Evolutionary conservation across 2,113 vertebrate species (phyloP), one percentile per base, ranked within the genome.

Genomic region (Gorsachius goisagi): DNA sequence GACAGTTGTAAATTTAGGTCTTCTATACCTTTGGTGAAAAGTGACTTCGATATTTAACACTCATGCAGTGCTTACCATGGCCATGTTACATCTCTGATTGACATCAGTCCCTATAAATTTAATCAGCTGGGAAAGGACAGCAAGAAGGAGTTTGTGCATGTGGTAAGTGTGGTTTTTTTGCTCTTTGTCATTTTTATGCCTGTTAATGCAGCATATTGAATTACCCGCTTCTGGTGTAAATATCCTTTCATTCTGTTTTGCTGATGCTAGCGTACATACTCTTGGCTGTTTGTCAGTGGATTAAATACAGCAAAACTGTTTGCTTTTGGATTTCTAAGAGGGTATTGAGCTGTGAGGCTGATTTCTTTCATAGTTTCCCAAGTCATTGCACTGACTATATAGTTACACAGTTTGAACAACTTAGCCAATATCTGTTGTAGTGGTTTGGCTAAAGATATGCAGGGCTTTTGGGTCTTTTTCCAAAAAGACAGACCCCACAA

Each of bases 51-150:
- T 93, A 89, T 91, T 82, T 77, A 73, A 96, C 79, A 90, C 87
- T 98, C 86, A 89, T 93, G 62, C 97, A 99, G 99, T 95, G 99
- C 99, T 87, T 99, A 99, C 96, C 99, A 99, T 79, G 99, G 99
- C 73, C 99, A 99, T 71, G 91, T 99, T 71, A 98, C 99, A 14
- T 99, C 99, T 47, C 98, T 99, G 97, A 99, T 99, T 91, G 99
- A 99, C 96, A 99, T 99, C 98, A 99, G 99, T 92, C 99, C 99
- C 6, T 99, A 99, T 93, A 99, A 99, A 98, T 99, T 99, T 98
- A 98, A 98, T 96, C 98, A 98, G 94, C 97, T 98, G 97, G 98
- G 98, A 71, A 97, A 98, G 81, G 97, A 96, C 66, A 97, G 97
- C 97, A 98, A 97, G 92, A 99, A 98, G 84, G 99, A 98, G 82